phyloP scores from a whole-genome alignment of 37 sponge, comb jelly and placozoan genomes.

The Spongilla lacustris region DNA sequence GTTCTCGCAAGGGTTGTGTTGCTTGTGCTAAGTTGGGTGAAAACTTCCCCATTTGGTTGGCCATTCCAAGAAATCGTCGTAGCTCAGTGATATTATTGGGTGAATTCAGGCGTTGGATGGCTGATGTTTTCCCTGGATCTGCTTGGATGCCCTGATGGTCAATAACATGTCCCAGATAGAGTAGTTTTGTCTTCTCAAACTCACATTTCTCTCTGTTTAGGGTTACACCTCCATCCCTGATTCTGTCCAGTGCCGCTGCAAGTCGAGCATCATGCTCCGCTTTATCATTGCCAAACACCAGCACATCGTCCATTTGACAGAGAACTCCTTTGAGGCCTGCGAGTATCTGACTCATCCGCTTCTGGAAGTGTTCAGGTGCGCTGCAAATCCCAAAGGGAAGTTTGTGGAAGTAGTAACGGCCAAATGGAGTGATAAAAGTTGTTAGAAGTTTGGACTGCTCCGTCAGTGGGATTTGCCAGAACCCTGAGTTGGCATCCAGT shows the following conservation, averaged over 20 bases:
- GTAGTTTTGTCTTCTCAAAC: conserved; percentile 13
- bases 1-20: conserved; percentile 40
- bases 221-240: conserved; percentile 30
- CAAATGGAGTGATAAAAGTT: conserved; percentile 10
- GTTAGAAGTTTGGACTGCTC: conserved; percentile 8
- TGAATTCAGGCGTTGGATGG: conserved; percentile 20
- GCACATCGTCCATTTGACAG: conserved; percentile 52
- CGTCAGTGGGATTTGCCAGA: conserved; percentile 3
- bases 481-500: conserved; percentile 17
- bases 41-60: conserved; percentile 55
- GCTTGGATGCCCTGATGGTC: conserved; percentile 39
- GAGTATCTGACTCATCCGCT: conserved; percentile 13
- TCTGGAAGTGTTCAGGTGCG: conserved; percentile 34
- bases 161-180: conserved; percentile 54
- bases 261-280: conserved; percentile 43
- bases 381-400: conserved; percentile 33
- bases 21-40: conserved; percentile 41
- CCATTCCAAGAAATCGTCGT: too few species aligned
- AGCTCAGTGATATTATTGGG: conserved; percentile 11
- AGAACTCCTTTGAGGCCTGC: conserved; percentile 43
- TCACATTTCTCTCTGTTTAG: conserved; percentile 52
- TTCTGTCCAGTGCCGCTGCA: conserved; percentile 21
- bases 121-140: conserved; percentile 44
- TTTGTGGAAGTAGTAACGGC: conserved; percentile 3
- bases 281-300: conserved; percentile 30